phyloP scores from a whole-genome alignment of 2,888 invertebrate genomes.

The Drosophila meridiana region DNA sequence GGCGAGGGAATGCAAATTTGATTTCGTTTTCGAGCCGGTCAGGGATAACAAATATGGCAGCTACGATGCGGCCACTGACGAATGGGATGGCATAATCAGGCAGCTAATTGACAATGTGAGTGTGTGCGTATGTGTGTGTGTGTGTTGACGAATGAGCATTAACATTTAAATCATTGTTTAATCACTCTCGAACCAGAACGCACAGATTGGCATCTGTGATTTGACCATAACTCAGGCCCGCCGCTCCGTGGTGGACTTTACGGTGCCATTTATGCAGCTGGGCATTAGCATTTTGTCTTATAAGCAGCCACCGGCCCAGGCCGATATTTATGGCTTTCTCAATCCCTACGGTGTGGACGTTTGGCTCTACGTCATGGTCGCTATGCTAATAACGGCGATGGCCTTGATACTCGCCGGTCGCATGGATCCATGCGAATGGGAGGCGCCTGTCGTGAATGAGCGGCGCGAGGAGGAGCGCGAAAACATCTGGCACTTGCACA shows the following conservation, averaged over 20 bases:
- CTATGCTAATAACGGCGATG: slow-evolving; percentile 92
- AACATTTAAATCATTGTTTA: slow-evolving; percentile 13
- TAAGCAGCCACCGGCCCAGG: slow-evolving; percentile 89
- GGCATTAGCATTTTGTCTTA: slow-evolving; percentile 95
- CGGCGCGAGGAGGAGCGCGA: slow-evolving; percentile 93
- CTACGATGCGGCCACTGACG: slow-evolving; percentile 88
- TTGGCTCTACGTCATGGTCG: slow-evolving; percentile 95
- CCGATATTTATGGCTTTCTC: slow-evolving; percentile 94
- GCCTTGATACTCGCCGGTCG: slow-evolving; percentile 91
- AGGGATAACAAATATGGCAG: slow-evolving; percentile 90
- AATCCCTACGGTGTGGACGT: slow-evolving; percentile 94
- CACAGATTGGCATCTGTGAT: slow-evolving; percentile 97
- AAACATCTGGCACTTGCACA: slow-evolving; percentile 94
- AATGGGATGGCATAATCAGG: slow-evolving; percentile 92
- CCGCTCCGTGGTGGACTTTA: slow-evolving; percentile 95
- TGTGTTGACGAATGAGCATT: neutral
- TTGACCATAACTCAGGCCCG: slow-evolving; percentile 98
- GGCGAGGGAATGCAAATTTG: slow-evolving; percentile 88
- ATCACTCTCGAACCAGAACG: slow-evolving; percentile 88
- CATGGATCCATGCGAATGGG: slow-evolving; percentile 90
- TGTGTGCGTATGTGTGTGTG: slow-evolving; percentile 1
- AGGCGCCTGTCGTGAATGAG: slow-evolving; percentile 95
- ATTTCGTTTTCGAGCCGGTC: slow-evolving; percentile 90
- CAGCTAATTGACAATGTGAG: slow-evolving; percentile 91
- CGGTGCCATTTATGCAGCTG: slow-evolving; percentile 98